Base-by-base conservation (phyloP, 2,113 vertebrate genomes). In the Sturnus vulgaris region DNA sequence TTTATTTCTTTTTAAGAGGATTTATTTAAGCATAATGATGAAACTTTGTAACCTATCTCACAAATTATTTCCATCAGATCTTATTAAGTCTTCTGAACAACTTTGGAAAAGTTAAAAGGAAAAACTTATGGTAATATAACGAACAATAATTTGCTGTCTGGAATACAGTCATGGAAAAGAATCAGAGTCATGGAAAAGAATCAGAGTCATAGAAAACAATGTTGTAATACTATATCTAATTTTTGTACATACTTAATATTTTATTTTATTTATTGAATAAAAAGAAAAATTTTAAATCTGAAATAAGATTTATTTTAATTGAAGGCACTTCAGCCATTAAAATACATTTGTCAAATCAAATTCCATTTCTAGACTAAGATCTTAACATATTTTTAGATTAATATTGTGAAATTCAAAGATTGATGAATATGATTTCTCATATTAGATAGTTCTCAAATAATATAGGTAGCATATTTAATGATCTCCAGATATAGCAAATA, bases 11-110 rank as follows among this genome's bases (percentile, higher is more conserved):
- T 52, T 31, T 9, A 73, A 61, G 56, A 94, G 46, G 46, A 90
- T 94, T 97, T 96, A 87, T 46, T 82, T 92, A 95, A 93, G 93
- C 86, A 88, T 69, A 92, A 28, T 88, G 95, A 85, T 82, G 85
- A 90, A 96, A 94, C 47, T 94, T 95, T 93, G 50, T 92, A 88
- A 94, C 5, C 2, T 76, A 35, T 78, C 80, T 95, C 70, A 71
- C 59, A 40, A 96, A 95, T 94, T 42, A 85, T 65, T 96, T 82
- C 39, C 46, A 79, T 93, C 88, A 95, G 88, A 93, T 91, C 64
- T 20, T 86, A 82, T 60, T 81, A 86, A 93, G 88, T 95, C 66
- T 94, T 95, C 79, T 87, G 57, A 96, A 82, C 31, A 94, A 96
- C 16, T 95, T 95, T 65, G 89, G 60, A 91, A 93, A 91, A 82